phyloP scores from a whole-genome alignment of 2,888 invertebrate genomes.

The Venustoraphidia nigricollis region DNA sequence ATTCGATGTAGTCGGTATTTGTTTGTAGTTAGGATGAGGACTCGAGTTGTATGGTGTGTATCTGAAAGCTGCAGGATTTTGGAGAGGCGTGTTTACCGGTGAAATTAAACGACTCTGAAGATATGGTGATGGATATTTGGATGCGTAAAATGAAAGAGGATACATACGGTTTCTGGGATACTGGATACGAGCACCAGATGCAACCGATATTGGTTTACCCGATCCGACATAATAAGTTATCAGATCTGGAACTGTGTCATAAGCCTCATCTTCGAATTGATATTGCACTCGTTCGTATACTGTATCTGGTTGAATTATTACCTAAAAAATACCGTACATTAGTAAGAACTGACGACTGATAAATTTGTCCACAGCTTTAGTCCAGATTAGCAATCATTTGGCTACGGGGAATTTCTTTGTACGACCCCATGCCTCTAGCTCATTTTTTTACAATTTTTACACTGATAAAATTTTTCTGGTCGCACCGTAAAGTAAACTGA shows the following conservation, averaged over 20 bases:
- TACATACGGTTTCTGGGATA: slow-evolving; percentile 70
- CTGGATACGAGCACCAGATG: slow-evolving; percentile 76
- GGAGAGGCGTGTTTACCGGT: slow-evolving; percentile 25
- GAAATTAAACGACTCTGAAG: slow-evolving; percentile 27
- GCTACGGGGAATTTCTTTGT: no score
- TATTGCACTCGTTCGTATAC: slow-evolving; percentile 85
- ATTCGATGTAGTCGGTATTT: slow-evolving; percentile 41
- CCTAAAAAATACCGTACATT: slow-evolving; percentile 30
- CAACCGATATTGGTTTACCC: slow-evolving; percentile 74
- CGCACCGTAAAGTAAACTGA: no score
- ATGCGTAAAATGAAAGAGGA: slow-evolving; percentile 58
- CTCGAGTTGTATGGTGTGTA: slow-evolving; percentile 20
- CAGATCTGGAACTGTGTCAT: slow-evolving; percentile 83
- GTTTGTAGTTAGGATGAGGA: slow-evolving; percentile 18
- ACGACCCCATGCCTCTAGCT: no score
- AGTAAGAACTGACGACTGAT: no score
- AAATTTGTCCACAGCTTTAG: no score
- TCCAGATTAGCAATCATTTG: no score
- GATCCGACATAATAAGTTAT: slow-evolving; percentile 89
- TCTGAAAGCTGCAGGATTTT: slow-evolving; percentile 12
- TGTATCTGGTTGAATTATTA: slow-evolving; percentile 73
- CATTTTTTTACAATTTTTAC: no score
- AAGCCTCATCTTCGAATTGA: slow-evolving; percentile 87
- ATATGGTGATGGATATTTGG: slow-evolving; percentile 39
- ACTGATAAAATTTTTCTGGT: no score